A percentile compares a stretch with the other conserved stretches of the same genome.
Evolutionary conservation across 2,113 vertebrate species (phyloP).

Genomic region (Nanger granti): DNA sequence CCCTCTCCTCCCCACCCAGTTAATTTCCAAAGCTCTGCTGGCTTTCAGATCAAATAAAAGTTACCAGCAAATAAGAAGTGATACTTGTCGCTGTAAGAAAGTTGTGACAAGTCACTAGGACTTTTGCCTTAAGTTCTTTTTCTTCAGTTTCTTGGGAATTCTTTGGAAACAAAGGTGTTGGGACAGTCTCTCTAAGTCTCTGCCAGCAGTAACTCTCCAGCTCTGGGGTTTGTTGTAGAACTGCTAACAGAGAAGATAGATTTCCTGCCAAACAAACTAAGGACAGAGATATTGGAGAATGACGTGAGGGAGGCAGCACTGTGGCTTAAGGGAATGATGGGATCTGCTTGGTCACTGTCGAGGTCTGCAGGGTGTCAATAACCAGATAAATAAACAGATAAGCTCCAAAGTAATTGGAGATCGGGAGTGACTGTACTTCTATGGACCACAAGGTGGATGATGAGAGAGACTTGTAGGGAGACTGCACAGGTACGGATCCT

Average conservation of each 20-base stretch:
- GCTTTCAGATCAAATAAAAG: background rate
- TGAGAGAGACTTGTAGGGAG: background rate
- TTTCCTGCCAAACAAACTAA: background rate
- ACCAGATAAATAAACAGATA: background rate
- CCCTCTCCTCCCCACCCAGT: background rate
- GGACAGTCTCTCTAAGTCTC: background rate
- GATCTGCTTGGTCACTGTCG: background rate
- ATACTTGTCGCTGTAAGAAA: background rate
- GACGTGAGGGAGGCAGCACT: accelerated
- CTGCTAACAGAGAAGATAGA: background rate
- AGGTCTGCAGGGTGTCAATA: background rate
- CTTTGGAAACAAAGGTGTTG: background rate
- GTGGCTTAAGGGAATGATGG: background rate
- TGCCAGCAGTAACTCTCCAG: background rate
- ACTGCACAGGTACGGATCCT: accelerated
- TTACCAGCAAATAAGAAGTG: background rate
- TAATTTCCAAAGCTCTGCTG: background rate
- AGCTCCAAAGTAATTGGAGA: background rate
- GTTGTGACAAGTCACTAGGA: background rate
- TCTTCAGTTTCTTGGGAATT: background rate
- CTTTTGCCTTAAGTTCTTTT: background rate
- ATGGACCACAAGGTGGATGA: background rate
- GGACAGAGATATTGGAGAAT: accelerated
- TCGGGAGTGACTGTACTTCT: background rate
- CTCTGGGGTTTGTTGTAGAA: background rate